These are phyloP conservation scores for Drosophila peninsularis DNA, from an alignment of 2,888 invertebrate species.

Conservation along the genomic window DNA sequence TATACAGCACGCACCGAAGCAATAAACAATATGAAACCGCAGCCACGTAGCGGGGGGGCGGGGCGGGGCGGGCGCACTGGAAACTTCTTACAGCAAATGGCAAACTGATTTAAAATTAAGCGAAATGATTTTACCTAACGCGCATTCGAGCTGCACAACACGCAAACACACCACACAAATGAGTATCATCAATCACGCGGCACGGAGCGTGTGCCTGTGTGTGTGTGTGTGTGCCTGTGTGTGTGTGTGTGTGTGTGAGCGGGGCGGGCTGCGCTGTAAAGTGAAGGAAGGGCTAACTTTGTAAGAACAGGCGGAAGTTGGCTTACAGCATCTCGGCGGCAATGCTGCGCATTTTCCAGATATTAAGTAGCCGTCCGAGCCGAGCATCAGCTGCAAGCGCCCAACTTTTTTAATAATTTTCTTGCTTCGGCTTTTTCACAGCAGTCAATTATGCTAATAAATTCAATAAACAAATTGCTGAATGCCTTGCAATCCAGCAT, in stretches of 20 bases:
- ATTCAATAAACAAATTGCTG: conserved; percentile 65
- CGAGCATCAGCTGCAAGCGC: conserved; percentile 50
- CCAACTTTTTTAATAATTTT: conserved; percentile 59
- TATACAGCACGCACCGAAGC: conserved; percentile 69
- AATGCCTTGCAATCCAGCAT: conserved; percentile 17
- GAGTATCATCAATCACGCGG: conserved; percentile 75
- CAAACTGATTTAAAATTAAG: conserved; percentile 79
- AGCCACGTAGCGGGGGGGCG: conserved; percentile 26
- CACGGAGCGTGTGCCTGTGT: not conserved
- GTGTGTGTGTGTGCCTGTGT: not conserved
- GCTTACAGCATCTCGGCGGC: conserved; percentile 27
- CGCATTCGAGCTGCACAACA: conserved; percentile 20
- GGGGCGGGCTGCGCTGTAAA: conserved; percentile 12
- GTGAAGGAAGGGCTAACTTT: conserved; percentile 41
- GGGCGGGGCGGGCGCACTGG: not conserved
- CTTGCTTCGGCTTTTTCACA: conserved; percentile 25
- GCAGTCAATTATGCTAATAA: conserved; percentile 76
- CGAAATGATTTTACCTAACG: conserved; percentile 70
- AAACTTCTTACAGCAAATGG: conserved; percentile 61
- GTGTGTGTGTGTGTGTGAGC: not conserved
- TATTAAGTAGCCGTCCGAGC: conserved; percentile 41
- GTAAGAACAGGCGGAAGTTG: conserved; percentile 25
- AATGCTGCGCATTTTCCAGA: conserved; percentile 50
- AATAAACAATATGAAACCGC: conserved; percentile 73
- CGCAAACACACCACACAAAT: conserved; percentile 52